These are phyloP conservation scores for Ardeotis arabs DNA, from an alignment of 2,113 vertebrate genomes.

Conservation along the genomic window DNA sequence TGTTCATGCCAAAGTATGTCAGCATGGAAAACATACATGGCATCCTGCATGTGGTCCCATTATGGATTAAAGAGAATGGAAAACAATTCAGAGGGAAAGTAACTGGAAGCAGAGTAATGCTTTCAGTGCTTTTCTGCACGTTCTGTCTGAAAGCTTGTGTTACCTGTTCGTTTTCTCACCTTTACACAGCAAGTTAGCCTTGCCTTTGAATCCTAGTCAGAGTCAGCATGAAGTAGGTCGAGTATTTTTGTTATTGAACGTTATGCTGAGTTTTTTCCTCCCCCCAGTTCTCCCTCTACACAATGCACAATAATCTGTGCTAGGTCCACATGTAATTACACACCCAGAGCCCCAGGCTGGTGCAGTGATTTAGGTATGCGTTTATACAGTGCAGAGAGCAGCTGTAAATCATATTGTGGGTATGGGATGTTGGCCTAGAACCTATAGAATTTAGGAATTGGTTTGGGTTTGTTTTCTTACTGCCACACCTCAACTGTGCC, in stretches of 20 bases:
- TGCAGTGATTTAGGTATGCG: neutral
- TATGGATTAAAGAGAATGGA: neutral
- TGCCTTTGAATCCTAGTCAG: neutral
- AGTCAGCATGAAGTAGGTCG: neutral
- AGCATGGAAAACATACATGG: slow-evolving; percentile 18
- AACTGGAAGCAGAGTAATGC: neutral
- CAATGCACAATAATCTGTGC: neutral
- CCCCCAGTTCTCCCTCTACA: neutral
- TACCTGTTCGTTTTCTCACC: neutral
- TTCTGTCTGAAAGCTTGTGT: neutral
- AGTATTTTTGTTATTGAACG: neutral
- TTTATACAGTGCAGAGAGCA: neutral
- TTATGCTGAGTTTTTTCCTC: neutral
- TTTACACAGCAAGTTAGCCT: neutral
- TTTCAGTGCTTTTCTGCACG: neutral
- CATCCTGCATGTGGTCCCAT: slow-evolving; percentile 13
- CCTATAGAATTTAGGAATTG: neutral
- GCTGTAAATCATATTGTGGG: slow-evolving; percentile 9
- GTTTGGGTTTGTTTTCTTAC: neutral
- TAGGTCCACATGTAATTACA: neutral
- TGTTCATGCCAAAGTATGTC: neutral
- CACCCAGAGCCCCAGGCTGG: neutral
- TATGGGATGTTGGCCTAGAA: neutral
- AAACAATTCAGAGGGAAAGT: neutral
- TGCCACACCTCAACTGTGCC: neutral